Evolutionary conservation across 1,140 invertebrate species (phyloP), one percentile per base, ranked within the genome.

Genomic region (Stegodyphus dumicola): DNA sequence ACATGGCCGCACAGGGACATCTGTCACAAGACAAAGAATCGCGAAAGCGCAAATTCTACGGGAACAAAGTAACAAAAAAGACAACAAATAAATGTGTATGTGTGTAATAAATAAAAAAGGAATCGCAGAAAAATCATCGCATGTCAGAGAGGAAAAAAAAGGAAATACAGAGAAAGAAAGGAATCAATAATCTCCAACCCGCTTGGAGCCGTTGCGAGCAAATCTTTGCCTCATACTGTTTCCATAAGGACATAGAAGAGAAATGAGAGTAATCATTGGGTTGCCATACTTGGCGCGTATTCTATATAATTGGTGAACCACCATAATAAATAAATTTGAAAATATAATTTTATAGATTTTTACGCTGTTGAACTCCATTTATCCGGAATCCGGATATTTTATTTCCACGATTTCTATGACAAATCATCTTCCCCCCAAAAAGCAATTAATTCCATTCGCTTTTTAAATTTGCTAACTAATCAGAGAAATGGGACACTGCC

Each of bases 1-100:
- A 81, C 78, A 81, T 73, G 78, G 78, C 51, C 78, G 33, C 78
- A 80, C 13, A 60, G 70, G 80, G 56, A 83, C 80, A 83, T 75
- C 70, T 75, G 70, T 75, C 77, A 79, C 77, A 3, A 66, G 60
- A 66, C 60, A 65, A 77, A 77, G 48, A 18, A 65, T 11, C 18
- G 75, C 75, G 75, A 77, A 33, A 33, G 33, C 33, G 33, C 33
- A 33, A 77, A 77, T 66, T 77, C 60, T 56, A n/a, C 48, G 49
- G 64, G 65, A 77, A 33, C 15, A 69, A 69, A 69, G 9, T 60
- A 60, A n/a, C 15, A 53, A 66, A 66, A 77, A 65, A 33, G 33
- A 33, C 33, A 33, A 33, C 33, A 33, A 33, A 33, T 33, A 33
- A 33, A 66, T 60, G 56, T 49, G 33, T 53, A 76, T 49, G 77